These are phyloP conservation scores for Yoshiicerus persimilis DNA, from an alignment of 1,140 invertebrate genomes.

Conservation along the genomic window DNA sequence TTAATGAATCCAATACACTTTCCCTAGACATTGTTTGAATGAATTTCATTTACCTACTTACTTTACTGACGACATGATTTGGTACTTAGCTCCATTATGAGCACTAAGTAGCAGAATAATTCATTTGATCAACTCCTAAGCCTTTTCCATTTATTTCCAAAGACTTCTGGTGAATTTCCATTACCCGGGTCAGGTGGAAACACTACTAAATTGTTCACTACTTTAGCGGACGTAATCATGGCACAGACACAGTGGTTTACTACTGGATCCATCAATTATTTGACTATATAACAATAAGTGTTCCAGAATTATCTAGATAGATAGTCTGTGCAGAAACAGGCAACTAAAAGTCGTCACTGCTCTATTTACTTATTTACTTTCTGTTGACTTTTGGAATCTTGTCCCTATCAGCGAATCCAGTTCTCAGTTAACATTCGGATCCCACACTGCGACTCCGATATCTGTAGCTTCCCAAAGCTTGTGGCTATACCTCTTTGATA, in stretches of 20 bases:
- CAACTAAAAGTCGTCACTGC: background rate
- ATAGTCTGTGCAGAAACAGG: background rate
- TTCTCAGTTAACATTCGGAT: no score
- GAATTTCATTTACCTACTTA: background rate
- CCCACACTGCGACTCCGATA: no score
- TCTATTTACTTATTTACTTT: background rate
- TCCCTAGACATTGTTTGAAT: background rate
- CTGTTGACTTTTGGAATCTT: background rate
- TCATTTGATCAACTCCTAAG: background rate
- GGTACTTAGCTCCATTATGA: background rate
- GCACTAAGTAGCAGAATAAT: background rate
- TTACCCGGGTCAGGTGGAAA: background rate
- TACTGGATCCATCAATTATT: background rate
- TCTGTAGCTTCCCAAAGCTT: no score
- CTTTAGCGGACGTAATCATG: background rate
- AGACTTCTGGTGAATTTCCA: no score
- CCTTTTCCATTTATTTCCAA: background rate
- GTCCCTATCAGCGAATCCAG: background rate
- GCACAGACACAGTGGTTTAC: background rate
- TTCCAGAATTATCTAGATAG: background rate
- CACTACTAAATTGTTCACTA: background rate
- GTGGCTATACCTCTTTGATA: no score
- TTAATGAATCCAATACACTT: background rate
- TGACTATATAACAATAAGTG: no score
- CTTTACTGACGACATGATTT: background rate